phyloP scores from a whole-genome alignment of 2,888 invertebrate species.

The Acleris cristana region DNA sequence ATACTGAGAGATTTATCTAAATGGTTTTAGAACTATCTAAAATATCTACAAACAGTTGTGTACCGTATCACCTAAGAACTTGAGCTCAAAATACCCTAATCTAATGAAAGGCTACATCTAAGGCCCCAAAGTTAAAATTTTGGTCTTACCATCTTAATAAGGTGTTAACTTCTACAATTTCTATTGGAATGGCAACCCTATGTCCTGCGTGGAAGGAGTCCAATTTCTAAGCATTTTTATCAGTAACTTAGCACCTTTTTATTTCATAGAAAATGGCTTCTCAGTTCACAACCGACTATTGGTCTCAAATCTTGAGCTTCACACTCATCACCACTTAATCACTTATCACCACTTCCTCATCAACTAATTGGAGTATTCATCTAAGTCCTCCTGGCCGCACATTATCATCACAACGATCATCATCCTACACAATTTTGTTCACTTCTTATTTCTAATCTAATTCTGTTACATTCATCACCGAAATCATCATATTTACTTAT shows the following conservation, averaged over 20 bases:
- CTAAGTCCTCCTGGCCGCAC: no score
- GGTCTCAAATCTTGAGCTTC: background rate
- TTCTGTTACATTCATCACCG: no score
- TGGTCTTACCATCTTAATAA: conserved; percentile 17
- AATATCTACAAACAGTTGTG: background rate
- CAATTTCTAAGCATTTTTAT: background rate
- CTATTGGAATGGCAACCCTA: background rate
- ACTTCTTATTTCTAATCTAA: no score
- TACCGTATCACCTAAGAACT: conserved; percentile 3
- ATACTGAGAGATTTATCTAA: background rate
- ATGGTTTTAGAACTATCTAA: background rate
- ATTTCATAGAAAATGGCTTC: background rate
- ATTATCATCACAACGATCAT: no score
- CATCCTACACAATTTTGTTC: no score
- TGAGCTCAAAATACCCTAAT: conserved; percentile 21
- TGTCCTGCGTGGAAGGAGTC: background rate
- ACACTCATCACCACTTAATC: no score
- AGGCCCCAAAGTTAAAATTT: conserved; percentile 25
- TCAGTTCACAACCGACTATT: conserved; percentile 2
- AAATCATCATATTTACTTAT: no score
- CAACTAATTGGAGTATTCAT: no score
- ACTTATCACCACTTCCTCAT: no score
- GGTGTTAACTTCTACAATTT: background rate
- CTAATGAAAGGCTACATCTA: conserved; percentile 30
- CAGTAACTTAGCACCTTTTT: conserved; percentile 2